Base-by-base conservation (phyloP, 2,113 vertebrate species). In the Siphamia tubifer region DNA sequence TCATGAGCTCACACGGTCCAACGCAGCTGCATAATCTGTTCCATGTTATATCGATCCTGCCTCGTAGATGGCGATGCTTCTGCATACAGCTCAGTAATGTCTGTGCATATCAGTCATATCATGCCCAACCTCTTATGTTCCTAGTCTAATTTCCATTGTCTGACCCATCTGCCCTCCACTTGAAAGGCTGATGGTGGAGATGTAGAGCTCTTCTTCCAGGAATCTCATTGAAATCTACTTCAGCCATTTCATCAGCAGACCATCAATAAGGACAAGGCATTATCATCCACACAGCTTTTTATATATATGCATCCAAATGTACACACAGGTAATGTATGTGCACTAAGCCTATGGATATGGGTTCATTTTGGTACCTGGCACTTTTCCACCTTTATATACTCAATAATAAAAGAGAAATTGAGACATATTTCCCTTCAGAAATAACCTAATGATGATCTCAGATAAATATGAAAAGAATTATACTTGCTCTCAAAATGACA, bases 111-210 rank as follows among this genome's bases (percentile, higher is more conserved):
- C 79, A 38, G 13, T 79, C 55, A 51, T 15, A 67, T 65, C 60
- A 62, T 71, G 36, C 31, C 35, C 54, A 24, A 2, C 25, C 60
- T 68, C 55, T 75, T 32, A 28, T 63, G 43, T 63, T 62, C 44
- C 68, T 44, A 43, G 53, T 55, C 49, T 75, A 62, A 86, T 82
- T 83, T 83, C 49, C 61, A 73, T 67, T 54, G 67, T 69, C 69
- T 69, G 54, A 74, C 58, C 60, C 30, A 42, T 17, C 55, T 15
- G 10, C 51, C 54, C 72, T 79, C 69, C 60, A 55, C 28, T 71
- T 61, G 74, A 74, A 52, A 64, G 47, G 58, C 55, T 40, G 36
- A 68, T 54, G 4, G 2, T 44, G 40, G 32, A 73, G 42, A 74
- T 68, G 77, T 27, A 43, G 57, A 28, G 31, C 24, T 58, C 44